A percentile compares a stretch with the other conserved stretches of the same genome.
phyloP scores from a whole-genome alignment of 2,113 vertebrate genomes.

The Halcyon malimbica region DNA sequence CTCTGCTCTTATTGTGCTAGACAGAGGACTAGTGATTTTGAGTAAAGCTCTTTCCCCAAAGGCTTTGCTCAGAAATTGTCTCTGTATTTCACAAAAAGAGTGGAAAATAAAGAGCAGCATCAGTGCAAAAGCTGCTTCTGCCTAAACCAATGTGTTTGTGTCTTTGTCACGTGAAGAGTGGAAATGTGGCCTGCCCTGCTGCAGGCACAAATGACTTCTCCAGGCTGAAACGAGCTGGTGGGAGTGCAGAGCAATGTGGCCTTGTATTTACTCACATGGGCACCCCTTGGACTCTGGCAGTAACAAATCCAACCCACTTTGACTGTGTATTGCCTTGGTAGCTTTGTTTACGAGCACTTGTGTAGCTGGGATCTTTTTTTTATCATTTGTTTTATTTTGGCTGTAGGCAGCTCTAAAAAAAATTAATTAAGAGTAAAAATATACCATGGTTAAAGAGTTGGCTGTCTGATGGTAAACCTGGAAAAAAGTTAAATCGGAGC shows the following conservation, averaged over 20 bases:
- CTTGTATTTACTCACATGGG: not conserved
- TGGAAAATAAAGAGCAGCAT: conserved; percentile 46
- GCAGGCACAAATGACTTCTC: not conserved
- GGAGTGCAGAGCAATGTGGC: not conserved
- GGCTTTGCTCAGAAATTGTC: conserved; percentile 55
- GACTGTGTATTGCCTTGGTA: not conserved
- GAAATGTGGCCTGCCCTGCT: conserved; percentile 12
- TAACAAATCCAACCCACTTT: not conserved
- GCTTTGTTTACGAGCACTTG: not conserved
- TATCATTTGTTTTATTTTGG: not conserved
- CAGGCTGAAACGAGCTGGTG: not conserved
- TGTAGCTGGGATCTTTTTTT: not conserved
- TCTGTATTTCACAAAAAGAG: conserved; percentile 47
- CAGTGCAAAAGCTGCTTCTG: conserved; percentile 49
- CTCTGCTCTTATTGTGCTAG: conserved; percentile 61
- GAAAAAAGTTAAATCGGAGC: not conserved
- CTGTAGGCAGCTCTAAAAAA: not conserved
- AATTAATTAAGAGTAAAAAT: not conserved
- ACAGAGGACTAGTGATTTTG: conserved; percentile 66
- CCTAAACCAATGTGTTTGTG: conserved; percentile 9
- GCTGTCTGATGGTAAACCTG: not conserved
- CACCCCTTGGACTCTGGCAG: not conserved
- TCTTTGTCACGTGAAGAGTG: conserved; percentile 23
- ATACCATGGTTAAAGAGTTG: not conserved
- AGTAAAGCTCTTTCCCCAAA: conserved; percentile 51